A percentile compares a stretch with the other conserved stretches of the same genome.
Conservation (phyloP, 1,140 invertebrate species). For the Pseudachorutes palmiensis region DNA sequence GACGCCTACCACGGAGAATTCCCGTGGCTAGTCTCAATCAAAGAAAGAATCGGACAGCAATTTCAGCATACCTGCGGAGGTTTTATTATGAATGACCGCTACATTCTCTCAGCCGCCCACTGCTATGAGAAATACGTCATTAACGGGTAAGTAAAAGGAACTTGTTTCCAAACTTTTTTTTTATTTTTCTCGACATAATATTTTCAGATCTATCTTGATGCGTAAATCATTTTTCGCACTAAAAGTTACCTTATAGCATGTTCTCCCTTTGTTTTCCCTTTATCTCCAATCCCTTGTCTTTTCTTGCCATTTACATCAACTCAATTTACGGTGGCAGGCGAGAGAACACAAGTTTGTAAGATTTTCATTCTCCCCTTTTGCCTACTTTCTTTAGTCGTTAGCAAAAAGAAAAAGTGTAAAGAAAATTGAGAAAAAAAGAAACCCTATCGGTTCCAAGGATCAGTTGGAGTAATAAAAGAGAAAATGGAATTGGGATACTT, state of each 20-base stretch:
- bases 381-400: neutral
- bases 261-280: neutral
- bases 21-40: slow-evolving; percentile 26
- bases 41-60: slow-evolving; percentile 10
- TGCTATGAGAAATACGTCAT: slow-evolving; percentile 14
- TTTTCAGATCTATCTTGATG: no score
- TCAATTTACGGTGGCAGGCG: slow-evolving; percentile 11
- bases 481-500: neutral
- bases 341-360: neutral
- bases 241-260: neutral
- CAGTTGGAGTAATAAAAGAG: slow-evolving; percentile 3
- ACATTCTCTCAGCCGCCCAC: slow-evolving; percentile 20
- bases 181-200: no score
- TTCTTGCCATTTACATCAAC: slow-evolving; percentile 6
- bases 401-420: slow-evolving; percentile 8
- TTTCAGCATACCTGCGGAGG: slow-evolving; percentile 9
- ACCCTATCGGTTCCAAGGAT: neutral
- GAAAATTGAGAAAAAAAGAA: slow-evolving; percentile 5
- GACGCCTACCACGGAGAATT: slow-evolving; percentile 21
- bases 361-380: neutral
- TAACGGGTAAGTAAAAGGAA: slow-evolving; percentile 14
- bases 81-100: slow-evolving; percentile 11
- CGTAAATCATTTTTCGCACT: neutral
- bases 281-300: neutral
- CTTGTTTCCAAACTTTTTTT: neutral